Evolutionary conservation across 1,140 invertebrate species (phyloP).

Genomic region (Drosophila guanche): DNA sequence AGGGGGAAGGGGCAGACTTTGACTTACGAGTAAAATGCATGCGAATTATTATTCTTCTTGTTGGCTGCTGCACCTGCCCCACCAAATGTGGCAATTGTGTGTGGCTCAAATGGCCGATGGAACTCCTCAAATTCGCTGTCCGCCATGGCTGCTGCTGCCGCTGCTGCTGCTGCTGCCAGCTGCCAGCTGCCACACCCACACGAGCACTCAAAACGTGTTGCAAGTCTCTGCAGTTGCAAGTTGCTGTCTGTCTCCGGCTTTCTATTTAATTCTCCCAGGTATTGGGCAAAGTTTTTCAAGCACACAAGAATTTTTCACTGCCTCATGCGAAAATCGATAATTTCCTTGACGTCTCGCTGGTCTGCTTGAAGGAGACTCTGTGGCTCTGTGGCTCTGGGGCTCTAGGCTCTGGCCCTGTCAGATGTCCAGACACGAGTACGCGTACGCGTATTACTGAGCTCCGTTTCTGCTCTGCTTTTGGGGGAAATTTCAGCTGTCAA

Average conservation of each 20-base stretch:
- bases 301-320: slow-evolving; percentile 62
- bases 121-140: slow-evolving; percentile 97
- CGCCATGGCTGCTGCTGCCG: slow-evolving; percentile 86
- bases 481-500: slow-evolving; percentile 54
- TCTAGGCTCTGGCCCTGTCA: slow-evolving; percentile 31
- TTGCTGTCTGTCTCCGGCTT: not conserved
- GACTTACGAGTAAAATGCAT: slow-evolving; percentile 89
- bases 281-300: slow-evolving; percentile 1
- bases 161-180: slow-evolving; percentile 6
- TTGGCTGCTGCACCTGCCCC: slow-evolving; percentile 85
- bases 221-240: not conserved
- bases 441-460: no score
- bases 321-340: slow-evolving; percentile 75
- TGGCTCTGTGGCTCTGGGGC: no score
- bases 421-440: slow-evolving; percentile 57
- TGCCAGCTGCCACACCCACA: slow-evolving; percentile 59
- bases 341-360: slow-evolving; percentile 67
- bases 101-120: slow-evolving; percentile 90
- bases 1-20: not conserved
- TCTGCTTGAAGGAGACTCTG: slow-evolving; percentile 20
- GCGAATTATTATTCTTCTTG: slow-evolving; percentile 84
- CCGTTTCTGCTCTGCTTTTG: slow-evolving; percentile 5
- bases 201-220: not conserved
- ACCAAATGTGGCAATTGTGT: slow-evolving; percentile 88
- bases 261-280: not conserved